A percentile compares a stretch with the other conserved stretches of the same genome.
Conservation (phyloP, 2,113 vertebrate genomes). For the Mormyrus iriodes region DNA sequence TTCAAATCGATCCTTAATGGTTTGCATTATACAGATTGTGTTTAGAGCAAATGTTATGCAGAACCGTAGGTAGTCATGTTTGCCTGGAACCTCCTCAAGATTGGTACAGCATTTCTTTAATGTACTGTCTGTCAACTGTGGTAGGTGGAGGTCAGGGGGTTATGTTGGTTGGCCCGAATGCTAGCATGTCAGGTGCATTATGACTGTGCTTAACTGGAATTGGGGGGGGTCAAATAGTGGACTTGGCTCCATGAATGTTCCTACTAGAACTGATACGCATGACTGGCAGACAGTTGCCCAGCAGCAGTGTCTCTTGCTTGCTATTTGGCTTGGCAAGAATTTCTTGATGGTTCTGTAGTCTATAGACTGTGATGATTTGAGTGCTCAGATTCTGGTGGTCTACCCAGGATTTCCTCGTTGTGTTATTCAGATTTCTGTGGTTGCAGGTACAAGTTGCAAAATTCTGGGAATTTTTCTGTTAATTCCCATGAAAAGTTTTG, state of each 20-base stretch:
- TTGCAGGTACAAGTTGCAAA: neutral
- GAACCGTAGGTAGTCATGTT: neutral
- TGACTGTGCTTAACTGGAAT: neutral
- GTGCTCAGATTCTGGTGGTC: neutral
- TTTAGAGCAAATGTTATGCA: neutral
- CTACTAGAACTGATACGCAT: neutral
- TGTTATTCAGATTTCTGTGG: neutral
- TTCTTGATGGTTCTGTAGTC: neutral
- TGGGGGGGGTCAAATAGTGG: neutral
- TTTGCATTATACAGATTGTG: neutral
- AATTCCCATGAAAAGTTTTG: neutral
- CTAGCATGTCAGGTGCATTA: neutral
- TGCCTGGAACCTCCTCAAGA: neutral
- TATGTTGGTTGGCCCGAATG: neutral
- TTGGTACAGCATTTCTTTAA: neutral
- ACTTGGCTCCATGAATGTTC: neutral
- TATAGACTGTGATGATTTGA: neutral
- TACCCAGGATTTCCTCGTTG: neutral
- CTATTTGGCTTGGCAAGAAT: neutral
- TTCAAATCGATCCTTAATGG: neutral
- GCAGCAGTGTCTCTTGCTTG: neutral
- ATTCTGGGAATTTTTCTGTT: neutral
- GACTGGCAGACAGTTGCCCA: neutral
- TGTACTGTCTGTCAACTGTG: neutral
- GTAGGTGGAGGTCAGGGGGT: neutral